phyloP scores from a whole-genome alignment of 37 sponge, comb jelly and placozoan species.

The Crambe crambe region DNA sequence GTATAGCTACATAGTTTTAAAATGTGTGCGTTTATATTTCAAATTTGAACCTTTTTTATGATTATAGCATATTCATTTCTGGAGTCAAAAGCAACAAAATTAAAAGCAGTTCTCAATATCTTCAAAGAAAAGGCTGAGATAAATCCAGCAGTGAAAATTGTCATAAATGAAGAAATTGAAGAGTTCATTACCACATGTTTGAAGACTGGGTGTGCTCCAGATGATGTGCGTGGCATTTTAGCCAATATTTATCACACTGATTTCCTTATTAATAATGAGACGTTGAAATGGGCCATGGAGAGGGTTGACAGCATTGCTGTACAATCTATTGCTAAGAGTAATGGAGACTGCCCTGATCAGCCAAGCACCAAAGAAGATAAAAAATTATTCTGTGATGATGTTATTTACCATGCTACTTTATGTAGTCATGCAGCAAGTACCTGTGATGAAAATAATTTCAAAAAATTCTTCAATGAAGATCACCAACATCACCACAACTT shows the following conservation, averaged over 20 bases:
- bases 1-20: too few species aligned
- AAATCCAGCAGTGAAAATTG: not conserved
- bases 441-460: not conserved
- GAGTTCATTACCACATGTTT: not conserved
- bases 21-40: too few species aligned
- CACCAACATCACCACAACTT: not conserved
- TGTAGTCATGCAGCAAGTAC: conserved; percentile 14
- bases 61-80: not conserved
- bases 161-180: not conserved
- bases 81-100: not conserved
- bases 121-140: not conserved
- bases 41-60: too few species aligned
- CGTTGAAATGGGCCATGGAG: not conserved
- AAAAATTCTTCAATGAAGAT: conserved; percentile 5
- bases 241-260: not conserved
- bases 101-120: not conserved
- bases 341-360: not conserved
- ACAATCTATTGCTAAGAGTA: not conserved
- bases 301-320: not conserved
- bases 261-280: not conserved
- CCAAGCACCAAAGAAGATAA: not conserved
- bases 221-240: not conserved
- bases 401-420: conserved; percentile 14
- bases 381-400: conserved; percentile 11
- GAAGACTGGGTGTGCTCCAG: not conserved